Percentiles rank a stretch among this genome's conserved stretches.
Conservation (phyloP, 92 coral and sea anemone species). For the Bergia puertoricense region DNA sequence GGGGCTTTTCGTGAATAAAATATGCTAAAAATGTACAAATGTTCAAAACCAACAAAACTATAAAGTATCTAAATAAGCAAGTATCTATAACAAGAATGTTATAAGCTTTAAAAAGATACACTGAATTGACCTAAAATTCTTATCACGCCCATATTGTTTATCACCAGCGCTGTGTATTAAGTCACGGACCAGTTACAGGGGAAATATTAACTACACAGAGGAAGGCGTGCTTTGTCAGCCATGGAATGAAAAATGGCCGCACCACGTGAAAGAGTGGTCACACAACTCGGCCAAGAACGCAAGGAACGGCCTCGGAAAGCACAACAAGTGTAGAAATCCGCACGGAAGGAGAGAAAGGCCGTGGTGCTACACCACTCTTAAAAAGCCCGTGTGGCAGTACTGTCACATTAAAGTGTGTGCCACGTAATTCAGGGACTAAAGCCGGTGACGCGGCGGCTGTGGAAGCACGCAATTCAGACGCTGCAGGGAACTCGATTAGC, state of each 20-base stretch:
- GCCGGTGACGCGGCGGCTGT: neutral
- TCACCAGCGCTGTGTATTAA: constrained; percentile 45
- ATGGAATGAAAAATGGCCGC: constrained; percentile 95
- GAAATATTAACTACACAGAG: constrained; percentile 81
- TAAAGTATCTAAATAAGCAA: too few relatives aligned
- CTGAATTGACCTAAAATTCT: neutral
- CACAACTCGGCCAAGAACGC: constrained; percentile 42
- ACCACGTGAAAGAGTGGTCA: constrained; percentile 60
- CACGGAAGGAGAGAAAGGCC: constrained; percentile 81
- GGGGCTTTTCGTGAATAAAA: too few relatives aligned
- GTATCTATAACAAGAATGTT: too few relatives aligned
- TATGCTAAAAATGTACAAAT: too few relatives aligned
- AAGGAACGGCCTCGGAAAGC: constrained; percentile 75
- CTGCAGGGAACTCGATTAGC: constrained; percentile 21
- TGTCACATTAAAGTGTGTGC: constrained; percentile 84
- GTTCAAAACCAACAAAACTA: too few relatives aligned
- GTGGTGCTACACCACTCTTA: constrained; percentile 94
- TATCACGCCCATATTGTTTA: neutral
- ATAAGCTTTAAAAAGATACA: too few relatives aligned
- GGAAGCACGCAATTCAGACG: constrained; percentile 25
- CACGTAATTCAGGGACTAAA: neutral
- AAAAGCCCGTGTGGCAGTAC: constrained; percentile 85
- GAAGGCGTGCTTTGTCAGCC: constrained; percentile 90
- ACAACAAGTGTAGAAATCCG: constrained; percentile 94
- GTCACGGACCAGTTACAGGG: constrained; percentile 57